phyloP scores from a whole-genome alignment of 2,797 vertebrate genomes.

The Brachyalestes nurse region DNA sequence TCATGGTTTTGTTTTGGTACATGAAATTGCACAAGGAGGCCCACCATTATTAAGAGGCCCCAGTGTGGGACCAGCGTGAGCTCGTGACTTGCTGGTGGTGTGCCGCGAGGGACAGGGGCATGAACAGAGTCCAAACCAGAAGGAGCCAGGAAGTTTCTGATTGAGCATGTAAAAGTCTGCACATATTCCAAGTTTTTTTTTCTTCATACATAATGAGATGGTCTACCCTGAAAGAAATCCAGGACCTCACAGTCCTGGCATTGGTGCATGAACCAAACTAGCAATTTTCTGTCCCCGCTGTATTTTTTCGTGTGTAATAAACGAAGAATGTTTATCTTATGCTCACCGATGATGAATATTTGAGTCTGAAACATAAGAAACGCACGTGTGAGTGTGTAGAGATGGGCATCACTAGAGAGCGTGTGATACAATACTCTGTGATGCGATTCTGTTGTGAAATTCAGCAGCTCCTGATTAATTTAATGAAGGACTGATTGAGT shows the following conservation, averaged over 20 bases:
- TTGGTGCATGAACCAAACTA: conserved; percentile 43
- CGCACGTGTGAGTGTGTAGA: neutral
- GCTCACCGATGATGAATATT: neutral
- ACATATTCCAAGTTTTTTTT: conserved; percentile 41
- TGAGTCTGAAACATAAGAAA: conserved; percentile 4
- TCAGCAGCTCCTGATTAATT: no score
- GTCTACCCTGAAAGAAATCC: conserved; percentile 65
- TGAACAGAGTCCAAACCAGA: conserved; percentile 57
- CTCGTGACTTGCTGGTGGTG: conserved; percentile 1
- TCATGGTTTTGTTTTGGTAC: no score
- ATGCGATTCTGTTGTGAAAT: no score
- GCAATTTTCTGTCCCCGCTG: conserved; percentile 31
- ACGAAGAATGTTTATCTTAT: conserved; percentile 24
- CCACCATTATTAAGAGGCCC: neutral
- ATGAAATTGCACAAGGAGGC: neutral
- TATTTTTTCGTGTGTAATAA: conserved; percentile 11
- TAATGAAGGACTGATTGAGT: no score
- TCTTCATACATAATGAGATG: conserved; percentile 51
- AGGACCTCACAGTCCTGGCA: conserved; percentile 37
- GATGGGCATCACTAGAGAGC: neutral
- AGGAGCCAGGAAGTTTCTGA: conserved; percentile 58
- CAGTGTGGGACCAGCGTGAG: conserved; percentile 33
- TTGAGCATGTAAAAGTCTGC: conserved; percentile 58
- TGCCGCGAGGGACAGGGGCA: conserved; percentile 16
- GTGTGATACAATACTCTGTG: no score